phyloP scores from a whole-genome alignment of 2,113 vertebrate species.

The Etheostoma spectabile region DNA sequence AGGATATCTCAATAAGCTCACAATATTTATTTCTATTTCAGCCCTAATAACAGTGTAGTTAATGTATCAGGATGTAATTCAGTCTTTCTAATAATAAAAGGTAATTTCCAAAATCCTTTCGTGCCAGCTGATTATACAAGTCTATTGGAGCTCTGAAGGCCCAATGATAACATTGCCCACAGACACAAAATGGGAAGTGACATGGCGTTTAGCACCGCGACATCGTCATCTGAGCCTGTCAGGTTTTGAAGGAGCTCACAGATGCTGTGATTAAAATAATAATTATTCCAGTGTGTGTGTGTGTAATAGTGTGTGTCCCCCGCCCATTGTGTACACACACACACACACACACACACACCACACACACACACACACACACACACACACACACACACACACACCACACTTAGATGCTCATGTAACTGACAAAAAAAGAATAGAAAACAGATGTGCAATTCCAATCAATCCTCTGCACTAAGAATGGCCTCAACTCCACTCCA shows the following conservation, averaged over 20 bases:
- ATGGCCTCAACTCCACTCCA: constrained; percentile 33
- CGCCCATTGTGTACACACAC: neutral
- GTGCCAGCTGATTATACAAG: constrained; percentile 66
- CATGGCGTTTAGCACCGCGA: constrained; percentile 61
- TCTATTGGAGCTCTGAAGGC: constrained; percentile 57
- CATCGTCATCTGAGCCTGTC: constrained; percentile 51
- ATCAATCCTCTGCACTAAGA: constrained; percentile 39
- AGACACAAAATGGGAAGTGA: constrained; percentile 74
- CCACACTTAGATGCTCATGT: neutral
- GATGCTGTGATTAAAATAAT: constrained; percentile 58
- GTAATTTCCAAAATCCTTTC: constrained; percentile 74
- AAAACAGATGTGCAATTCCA: constrained; percentile 40
- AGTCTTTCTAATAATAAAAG: constrained; percentile 80
- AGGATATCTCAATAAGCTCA: too few species aligned
- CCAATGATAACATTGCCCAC: constrained; percentile 65
- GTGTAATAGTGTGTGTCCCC: neutral
- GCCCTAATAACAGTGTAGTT: constrained; percentile 15
- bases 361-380: too few species aligned
- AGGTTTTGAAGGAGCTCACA: constrained; percentile 43
- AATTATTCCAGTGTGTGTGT: constrained; percentile 48
- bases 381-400: neutral
- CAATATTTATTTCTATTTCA: too few species aligned
- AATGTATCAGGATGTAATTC: constrained; percentile 73
- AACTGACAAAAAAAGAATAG: constrained; percentile 28
- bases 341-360: neutral